Conservation (phyloP, 2,113 vertebrate genomes). For the Cyanistes caeruleus region DNA sequence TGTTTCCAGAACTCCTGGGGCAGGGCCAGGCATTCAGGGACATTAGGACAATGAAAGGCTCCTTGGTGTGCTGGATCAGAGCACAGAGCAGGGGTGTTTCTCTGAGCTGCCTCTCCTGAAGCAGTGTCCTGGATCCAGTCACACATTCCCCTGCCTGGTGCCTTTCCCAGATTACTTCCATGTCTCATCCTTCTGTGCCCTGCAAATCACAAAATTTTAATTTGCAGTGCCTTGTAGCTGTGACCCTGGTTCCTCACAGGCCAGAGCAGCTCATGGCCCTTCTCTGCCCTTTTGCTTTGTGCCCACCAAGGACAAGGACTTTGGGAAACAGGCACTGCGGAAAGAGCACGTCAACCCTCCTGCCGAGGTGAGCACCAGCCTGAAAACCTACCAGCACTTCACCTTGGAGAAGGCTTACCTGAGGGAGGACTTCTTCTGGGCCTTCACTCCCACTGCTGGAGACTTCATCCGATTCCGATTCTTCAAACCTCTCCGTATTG, state of each 20-base stretch:
- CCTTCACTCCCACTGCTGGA: conserved; percentile 92
- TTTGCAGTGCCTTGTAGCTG: neutral
- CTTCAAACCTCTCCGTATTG: conserved; percentile 92
- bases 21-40: accelerated
- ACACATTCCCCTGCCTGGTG: neutral
- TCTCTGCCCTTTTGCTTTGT: neutral
- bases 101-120: neutral
- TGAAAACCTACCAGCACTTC: conserved; percentile 99
- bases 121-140: neutral
- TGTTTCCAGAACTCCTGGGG: neutral
- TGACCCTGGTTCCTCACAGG: accelerated
- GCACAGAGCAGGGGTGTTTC: neutral
- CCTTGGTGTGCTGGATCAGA: neutral
- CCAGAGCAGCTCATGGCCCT: neutral
- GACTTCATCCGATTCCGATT: conserved; percentile 98
- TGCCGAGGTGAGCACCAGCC: conserved; percentile 95
- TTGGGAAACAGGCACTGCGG: conserved; percentile 91
- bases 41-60: neutral
- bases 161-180: neutral
- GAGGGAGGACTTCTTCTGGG: conserved; percentile 98
- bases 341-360: conserved; percentile 96
- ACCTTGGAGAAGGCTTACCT: conserved; percentile 98
- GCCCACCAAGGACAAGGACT: conserved; percentile 90
- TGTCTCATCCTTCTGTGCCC: neutral
- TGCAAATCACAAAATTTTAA: neutral